Conservation (phyloP, 2,888 invertebrate species). For the Drosophila hawaiiensis region DNA sequence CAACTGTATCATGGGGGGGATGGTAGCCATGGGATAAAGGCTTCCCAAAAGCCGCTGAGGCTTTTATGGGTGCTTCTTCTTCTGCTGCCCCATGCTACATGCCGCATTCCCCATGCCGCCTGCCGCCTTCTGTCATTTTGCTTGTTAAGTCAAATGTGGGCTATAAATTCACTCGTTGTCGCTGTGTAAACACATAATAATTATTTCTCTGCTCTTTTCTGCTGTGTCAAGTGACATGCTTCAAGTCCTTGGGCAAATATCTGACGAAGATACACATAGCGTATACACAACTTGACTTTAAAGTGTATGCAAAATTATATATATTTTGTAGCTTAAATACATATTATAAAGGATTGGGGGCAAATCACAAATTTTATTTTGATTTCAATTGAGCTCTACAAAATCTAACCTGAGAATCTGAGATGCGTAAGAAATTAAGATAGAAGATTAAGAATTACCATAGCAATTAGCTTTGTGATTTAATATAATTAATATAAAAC, state of each 20-base stretch:
- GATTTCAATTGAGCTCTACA: not conserved
- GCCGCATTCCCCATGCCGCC: not conserved
- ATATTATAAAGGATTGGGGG: too few species aligned
- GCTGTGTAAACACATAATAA: conserved; percentile 74
- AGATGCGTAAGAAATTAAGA: not conserved
- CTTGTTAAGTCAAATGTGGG: conserved; percentile 65
- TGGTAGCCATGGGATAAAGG: not conserved
- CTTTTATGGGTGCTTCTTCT: conserved; percentile 23
- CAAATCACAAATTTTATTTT: not conserved
- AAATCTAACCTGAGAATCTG: not conserved
- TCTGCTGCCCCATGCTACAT: not conserved
- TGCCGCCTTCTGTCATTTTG: conserved; percentile 20
- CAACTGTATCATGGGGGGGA: conserved; percentile 22
- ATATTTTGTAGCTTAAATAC: not conserved
- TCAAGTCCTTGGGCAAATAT: conserved; percentile 34
- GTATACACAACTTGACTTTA: not conserved
- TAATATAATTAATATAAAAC: not conserved
- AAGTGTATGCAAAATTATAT: not conserved
- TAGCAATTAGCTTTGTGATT: not conserved
- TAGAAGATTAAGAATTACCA: not conserved
- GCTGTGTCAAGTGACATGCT: conserved; percentile 27
- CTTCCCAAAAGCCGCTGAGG: conserved; percentile 40
- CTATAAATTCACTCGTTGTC: conserved; percentile 57
- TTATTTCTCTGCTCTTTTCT: conserved; percentile 65
- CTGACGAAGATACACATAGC: not conserved